A percentile compares a stretch with the other conserved stretches of the same genome.
Evolutionary conservation across 1,140 invertebrate species (phyloP).

Genomic region (Brachionus rubens): DNA sequence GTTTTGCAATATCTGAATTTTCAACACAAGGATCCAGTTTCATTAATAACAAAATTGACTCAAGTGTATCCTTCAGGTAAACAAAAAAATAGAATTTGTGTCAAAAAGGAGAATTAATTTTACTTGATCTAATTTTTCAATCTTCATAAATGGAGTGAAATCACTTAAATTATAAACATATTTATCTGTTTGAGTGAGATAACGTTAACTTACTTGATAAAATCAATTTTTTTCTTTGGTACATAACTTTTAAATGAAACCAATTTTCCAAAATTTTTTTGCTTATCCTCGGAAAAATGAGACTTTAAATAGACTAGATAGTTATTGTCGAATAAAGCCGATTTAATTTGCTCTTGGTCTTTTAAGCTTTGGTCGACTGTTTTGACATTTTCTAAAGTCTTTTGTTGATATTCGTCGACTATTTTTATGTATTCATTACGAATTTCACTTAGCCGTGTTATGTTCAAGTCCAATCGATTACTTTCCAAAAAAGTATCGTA

Average conservation of each 20-base stretch:
- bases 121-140: constrained; percentile 9
- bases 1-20: neutral
- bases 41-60: neutral
- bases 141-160: constrained; percentile 13
- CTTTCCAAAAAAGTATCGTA: neutral
- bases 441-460: neutral
- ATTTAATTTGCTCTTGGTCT: neutral
- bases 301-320: constrained; percentile 26
- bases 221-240: neutral
- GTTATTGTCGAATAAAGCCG: neutral
- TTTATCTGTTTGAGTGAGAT: too few species aligned
- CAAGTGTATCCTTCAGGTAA: neutral
- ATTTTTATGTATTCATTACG: neutral
- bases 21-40: neutral
- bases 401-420: neutral
- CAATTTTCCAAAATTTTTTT: constrained; percentile 1
- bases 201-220: constrained; percentile 8
- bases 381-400: neutral
- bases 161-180: neutral
- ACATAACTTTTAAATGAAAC: neutral
- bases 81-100: neutral
- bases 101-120: neutral
- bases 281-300: neutral
- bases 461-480: neutral
- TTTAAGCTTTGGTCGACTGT: neutral